These are phyloP conservation scores for Rhadina sibilatrix DNA, from an alignment of 2,113 vertebrate genomes.

Conservation along the genomic window DNA sequence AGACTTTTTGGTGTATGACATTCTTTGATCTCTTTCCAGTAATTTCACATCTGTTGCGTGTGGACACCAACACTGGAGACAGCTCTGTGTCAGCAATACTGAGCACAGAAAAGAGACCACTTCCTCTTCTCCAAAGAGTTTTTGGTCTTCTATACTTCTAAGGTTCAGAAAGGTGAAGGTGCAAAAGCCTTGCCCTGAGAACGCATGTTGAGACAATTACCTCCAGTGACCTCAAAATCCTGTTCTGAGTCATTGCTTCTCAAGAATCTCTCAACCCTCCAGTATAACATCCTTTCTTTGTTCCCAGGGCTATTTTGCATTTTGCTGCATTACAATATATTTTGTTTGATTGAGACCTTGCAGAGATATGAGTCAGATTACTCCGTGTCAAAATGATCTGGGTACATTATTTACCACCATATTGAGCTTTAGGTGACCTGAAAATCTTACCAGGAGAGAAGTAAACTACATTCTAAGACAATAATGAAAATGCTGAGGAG, in stretches of 20 bases:
- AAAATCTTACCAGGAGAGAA: neutral
- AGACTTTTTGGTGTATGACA: neutral
- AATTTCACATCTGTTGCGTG: neutral
- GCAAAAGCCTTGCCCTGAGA: neutral
- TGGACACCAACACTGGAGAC: neutral
- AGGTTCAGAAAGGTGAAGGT: neutral
- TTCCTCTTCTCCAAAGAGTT: neutral
- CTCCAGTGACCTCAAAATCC: slow-evolving; percentile 4
- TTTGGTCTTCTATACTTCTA: neutral
- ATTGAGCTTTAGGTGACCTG: neutral
- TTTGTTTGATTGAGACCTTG: neutral
- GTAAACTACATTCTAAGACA: neutral
- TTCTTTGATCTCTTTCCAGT: neutral
- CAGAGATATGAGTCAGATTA: neutral
- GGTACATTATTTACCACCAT: neutral
- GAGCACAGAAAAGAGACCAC: neutral
- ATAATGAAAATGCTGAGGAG: neutral
- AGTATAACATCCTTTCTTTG: neutral
- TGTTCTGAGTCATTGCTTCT: neutral
- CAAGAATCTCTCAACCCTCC: neutral
- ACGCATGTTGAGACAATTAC: neutral
- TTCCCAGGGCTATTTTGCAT: neutral
- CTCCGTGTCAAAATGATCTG: neutral
- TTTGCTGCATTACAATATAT: neutral
- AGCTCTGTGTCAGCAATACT: neutral